These are phyloP conservation scores for Eumaeus atala DNA, from an alignment of 1,140 invertebrate species.

Conservation along the genomic window DNA sequence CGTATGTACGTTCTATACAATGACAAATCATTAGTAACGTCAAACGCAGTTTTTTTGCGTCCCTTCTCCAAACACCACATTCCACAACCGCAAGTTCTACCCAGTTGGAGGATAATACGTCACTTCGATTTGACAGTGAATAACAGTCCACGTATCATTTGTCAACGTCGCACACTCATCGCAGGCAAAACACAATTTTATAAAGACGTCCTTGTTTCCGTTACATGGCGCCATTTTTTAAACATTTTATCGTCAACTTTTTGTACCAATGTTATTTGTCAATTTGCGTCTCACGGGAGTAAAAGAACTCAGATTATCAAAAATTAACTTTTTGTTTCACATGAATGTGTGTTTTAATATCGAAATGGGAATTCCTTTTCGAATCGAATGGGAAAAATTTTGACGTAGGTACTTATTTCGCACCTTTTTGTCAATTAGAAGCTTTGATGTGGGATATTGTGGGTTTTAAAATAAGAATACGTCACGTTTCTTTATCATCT, in stretches of 20 bases:
- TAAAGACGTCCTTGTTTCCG: constrained; percentile 63
- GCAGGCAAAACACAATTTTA: constrained; percentile 62
- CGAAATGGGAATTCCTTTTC: too few species aligned
- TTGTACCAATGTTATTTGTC: constrained; percentile 9
- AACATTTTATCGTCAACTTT: constrained; percentile 5
- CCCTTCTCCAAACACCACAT: constrained; percentile 36
- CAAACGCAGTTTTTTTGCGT: background rate
- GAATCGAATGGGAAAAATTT: too few species aligned
- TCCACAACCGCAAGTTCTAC: constrained; percentile 27
- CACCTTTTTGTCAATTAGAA: too few species aligned
- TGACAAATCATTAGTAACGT: too few species aligned
- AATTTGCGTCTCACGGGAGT: background rate
- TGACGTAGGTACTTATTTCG: too few species aligned
- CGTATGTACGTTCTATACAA: too few species aligned
- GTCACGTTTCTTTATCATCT: too few species aligned
- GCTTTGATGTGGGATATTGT: too few species aligned
- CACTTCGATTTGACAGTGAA: constrained; percentile 64
- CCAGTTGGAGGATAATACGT: constrained; percentile 37
- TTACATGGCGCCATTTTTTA: constrained; percentile 31
- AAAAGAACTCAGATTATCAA: background rate
- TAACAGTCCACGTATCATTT: constrained; percentile 60
- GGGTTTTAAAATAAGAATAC: too few species aligned
- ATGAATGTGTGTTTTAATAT: too few species aligned
- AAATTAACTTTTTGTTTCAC: too few species aligned
- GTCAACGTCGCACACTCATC: constrained; percentile 61